Conservation (phyloP, 2,888 invertebrate species). For the Crioceris asparagi region DNA sequence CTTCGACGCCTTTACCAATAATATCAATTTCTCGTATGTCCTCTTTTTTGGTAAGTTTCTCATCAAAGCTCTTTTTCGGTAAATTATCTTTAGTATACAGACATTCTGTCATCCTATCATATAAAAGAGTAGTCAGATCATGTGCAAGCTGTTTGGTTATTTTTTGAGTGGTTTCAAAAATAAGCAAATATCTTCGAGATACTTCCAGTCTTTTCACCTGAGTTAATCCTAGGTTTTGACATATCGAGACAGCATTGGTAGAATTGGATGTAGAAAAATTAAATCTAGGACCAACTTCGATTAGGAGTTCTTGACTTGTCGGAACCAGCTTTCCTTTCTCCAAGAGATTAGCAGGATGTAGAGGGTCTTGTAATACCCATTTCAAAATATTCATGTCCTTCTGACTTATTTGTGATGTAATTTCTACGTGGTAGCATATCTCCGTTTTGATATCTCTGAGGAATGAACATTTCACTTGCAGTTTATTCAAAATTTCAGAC, state of each 20-base stretch:
- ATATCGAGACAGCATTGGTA: slow-evolving; percentile 92
- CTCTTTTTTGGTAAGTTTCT: slow-evolving; percentile 53
- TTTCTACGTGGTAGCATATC: slow-evolving; percentile 71
- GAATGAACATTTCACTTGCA: slow-evolving; percentile 39
- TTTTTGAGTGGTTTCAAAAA: slow-evolving; percentile 36
- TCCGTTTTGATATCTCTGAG: slow-evolving; percentile 56
- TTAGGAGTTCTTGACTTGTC: slow-evolving; percentile 40
- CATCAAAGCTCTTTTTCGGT: slow-evolving; percentile 55
- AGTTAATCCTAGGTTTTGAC: slow-evolving; percentile 67
- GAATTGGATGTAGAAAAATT: slow-evolving; percentile 94
- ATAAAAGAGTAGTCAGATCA: slow-evolving; percentile 50
- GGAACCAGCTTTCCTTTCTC: slow-evolving; percentile 42
- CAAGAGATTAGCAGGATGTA: slow-evolving; percentile 49
- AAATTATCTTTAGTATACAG: slow-evolving; percentile 58
- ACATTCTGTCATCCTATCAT: slow-evolving; percentile 93
- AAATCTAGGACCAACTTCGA: slow-evolving; percentile 88
- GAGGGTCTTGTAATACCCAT: slow-evolving; percentile 71
- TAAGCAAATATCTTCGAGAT: slow-evolving; percentile 64
- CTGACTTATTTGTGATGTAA: slow-evolving; percentile 43
- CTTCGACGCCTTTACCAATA: slow-evolving; percentile 61
- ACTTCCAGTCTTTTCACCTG: slow-evolving; percentile 73
- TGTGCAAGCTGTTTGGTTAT: slow-evolving; percentile 37
- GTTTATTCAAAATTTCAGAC: slow-evolving; percentile 45
- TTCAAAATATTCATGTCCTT: slow-evolving; percentile 54
- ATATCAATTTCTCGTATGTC: slow-evolving; percentile 78